Percentiles rank a stretch among this genome's conserved stretches.
These are phyloP conservation scores for Silurus lanzhouensis DNA, from an alignment of 2,797 vertebrate genomes.

Conservation along the genomic window DNA sequence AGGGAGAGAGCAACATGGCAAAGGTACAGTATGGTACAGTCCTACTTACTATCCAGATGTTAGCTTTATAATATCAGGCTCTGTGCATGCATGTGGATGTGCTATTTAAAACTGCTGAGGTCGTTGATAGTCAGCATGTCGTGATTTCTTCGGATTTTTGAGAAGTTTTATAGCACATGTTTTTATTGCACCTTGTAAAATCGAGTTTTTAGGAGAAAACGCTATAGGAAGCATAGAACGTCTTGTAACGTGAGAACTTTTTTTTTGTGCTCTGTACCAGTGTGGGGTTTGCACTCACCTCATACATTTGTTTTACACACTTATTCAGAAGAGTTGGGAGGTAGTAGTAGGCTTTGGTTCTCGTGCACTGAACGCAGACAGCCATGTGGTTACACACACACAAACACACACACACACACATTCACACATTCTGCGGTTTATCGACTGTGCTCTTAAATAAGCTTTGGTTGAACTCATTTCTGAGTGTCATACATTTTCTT, in stretches of 20 bases:
- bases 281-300: conserved; percentile 34
- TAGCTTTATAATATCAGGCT: not conserved
- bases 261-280: conserved; percentile 58
- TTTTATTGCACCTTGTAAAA: not conserved
- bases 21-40: not conserved
- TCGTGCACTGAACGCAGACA: not conserved
- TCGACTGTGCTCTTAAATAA: not conserved
- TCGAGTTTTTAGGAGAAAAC: not conserved
- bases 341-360: not conserved
- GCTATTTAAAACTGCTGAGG: not conserved
- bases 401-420: not conserved
- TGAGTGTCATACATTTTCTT: not conserved
- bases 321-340: not conserved
- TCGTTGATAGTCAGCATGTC: no score
- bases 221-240: conserved; percentile 65
- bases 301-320: conserved; percentile 45
- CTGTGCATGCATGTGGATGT: not conserved
- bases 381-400: not conserved
- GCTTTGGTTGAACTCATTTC: not conserved
- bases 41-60: not conserved
- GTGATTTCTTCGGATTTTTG: not conserved
- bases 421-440: not conserved
- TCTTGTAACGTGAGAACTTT: conserved; percentile 49
- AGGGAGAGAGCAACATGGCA: not conserved
- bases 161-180: not conserved